Percentiles rank a stretch among this genome's conserved stretches.
These are phyloP conservation scores for Epirrita christyi DNA, from an alignment of 2,888 invertebrate species.

Conservation along the genomic window DNA sequence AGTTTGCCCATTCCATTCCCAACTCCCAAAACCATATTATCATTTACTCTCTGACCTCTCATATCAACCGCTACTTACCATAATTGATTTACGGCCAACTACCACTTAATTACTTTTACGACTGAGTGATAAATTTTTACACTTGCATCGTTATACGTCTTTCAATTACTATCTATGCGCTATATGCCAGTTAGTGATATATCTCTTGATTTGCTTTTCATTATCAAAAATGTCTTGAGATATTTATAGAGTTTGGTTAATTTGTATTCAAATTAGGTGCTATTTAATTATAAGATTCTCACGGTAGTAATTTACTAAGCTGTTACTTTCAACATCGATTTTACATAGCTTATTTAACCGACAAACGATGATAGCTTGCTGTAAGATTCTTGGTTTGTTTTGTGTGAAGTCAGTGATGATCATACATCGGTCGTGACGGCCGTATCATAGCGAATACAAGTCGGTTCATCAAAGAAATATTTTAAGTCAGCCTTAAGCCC, in stretches of 20 bases:
- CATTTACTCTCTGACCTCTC: slow-evolving; percentile 8
- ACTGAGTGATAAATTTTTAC: slow-evolving; percentile 29
- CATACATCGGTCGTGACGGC: no score
- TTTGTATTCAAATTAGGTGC: slow-evolving; percentile 35
- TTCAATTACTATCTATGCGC: slow-evolving; percentile 14
- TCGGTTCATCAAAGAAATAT: no score
- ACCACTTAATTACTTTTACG: slow-evolving; percentile 67
- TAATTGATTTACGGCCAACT: slow-evolving; percentile 44
- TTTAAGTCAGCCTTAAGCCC: no score
- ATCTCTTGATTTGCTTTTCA: slow-evolving; percentile 30
- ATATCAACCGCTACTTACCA: slow-evolving; percentile 36
- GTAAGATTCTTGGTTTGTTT: slow-evolving; percentile 1
- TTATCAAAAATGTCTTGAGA: slow-evolving; percentile 23
- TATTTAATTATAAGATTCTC: slow-evolving; percentile 29
- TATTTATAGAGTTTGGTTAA: slow-evolving; percentile 27
- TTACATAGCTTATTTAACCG: slow-evolving; percentile 5
- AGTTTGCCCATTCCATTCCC: not conserved
- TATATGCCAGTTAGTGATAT: slow-evolving; percentile 2
- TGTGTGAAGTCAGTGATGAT: no score
- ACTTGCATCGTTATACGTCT: slow-evolving; percentile 12
- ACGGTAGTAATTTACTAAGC: slow-evolving; percentile 16
- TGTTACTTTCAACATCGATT: slow-evolving; percentile 3
- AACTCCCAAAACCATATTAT: slow-evolving; percentile 13
- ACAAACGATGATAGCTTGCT: not conserved
- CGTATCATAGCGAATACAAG: no score